Evolutionary conservation across 2,888 invertebrate species (phyloP), one percentile per base, ranked within the genome.

Genomic region (Andrena bicolor): DNA sequence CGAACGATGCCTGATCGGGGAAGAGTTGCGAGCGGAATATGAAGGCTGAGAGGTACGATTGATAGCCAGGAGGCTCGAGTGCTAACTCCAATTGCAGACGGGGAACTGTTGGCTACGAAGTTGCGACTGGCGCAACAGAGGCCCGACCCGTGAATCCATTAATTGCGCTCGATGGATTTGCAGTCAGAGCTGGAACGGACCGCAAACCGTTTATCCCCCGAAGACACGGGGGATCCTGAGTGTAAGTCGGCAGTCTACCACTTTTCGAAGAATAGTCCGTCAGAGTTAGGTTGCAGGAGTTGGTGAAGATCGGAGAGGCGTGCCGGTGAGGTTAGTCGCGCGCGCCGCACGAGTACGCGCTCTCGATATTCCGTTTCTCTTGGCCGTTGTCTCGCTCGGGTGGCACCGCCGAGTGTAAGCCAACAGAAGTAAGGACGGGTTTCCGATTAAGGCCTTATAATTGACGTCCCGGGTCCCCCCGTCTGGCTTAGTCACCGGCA

Each of bases 391-490:
- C 80, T 80, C 79, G 56, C 81, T 85, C 83, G 72, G 74, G 76
- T 81, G 84, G 86, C 85, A 83, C 76, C 84, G 84, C 76, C 85
- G 86, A 82, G 84, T 90, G 91, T 90, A 92, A 90, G 90, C 91
- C 89, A 92, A 92, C 92, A 92, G 90, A 92, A 93, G 92, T 92
- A 92, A 92, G 92, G 92, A 93, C 93, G 92, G 91, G 93, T 93
- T 93, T 93, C 92, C 93, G 92, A 93, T 93, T 93, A 93, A 93
- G 93, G 93, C 90, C 90, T 93, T 93, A 92, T 93, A 93, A 93
- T 93, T 93, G 92, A 93, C 92, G 92, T 92, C 92, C 90, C 91
- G 90, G 85, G 86, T 90, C 90, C 80, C 88, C 82, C 80, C 79
- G 84, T 86, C 85, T 84, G 90, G 90, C 91, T 93, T 92, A 93